Base-by-base conservation (phyloP, 2,797 vertebrate genomes). In the Trachurus trachurus region DNA sequence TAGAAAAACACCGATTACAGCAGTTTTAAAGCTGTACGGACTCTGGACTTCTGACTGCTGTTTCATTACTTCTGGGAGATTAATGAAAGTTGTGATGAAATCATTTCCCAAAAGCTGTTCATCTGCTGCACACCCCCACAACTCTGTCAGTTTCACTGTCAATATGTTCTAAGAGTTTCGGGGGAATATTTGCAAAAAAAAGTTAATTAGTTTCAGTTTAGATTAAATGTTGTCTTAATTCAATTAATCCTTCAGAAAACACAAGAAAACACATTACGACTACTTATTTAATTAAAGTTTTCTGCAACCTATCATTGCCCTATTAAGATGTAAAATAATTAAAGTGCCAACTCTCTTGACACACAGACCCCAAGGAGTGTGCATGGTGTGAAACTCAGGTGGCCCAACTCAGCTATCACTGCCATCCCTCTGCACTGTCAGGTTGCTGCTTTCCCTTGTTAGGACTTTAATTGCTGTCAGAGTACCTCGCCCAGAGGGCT, bases 391-490 rank as follows among this genome's bases (percentile, higher is more conserved):
- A 53, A 68, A 68, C 66, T 66, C 37, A 60, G 47, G 56, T 74
- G 52, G 60, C 21, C 53, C 58, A 58, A 0, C 59, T 76, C 61
- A 52, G 49, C 59, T 44, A 50, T 72, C 73, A 42, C n/a, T 49
- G 67, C 19, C 37, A 11, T 73, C 50, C 52, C 47, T 64, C 57
- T 47, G 56, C 39, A 5, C 58, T 40, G 75, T 54, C 67, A 53
- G 56, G 22, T 75, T 87, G 52, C 47, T 42, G 15, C 74, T 74
- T 81, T 67, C 76, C 26, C 74, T 49, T 56, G 67, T 71, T 26
- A 10, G 44, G 72, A 75, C 66, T 74, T 84, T 84, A 80, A 85
- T 78, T 84, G 78, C 80, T 64, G 76, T 84, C 81, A 78, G 63
- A 77, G 71, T 19, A 77, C 66, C 72, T 66, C 22, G 3, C 73